Evolutionary conservation across 2,113 vertebrate genomes (phyloP).

Genomic region (Rhizomys pruinosus): DNA sequence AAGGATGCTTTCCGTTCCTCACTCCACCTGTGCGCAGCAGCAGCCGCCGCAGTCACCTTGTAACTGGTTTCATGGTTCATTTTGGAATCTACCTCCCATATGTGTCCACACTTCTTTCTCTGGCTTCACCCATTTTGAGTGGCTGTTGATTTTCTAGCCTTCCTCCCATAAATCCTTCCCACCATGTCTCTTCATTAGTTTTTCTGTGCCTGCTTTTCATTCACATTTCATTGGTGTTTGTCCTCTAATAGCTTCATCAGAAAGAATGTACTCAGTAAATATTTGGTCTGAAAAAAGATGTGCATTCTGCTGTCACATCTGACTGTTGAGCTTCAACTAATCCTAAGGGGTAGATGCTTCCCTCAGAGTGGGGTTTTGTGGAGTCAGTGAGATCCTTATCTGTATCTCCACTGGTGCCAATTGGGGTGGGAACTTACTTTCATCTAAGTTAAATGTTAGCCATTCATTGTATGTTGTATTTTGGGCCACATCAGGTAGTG

Average conservation of each 20-base stretch:
- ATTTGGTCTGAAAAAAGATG: conserved; percentile 5
- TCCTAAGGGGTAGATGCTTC: neutral
- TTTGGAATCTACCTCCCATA: neutral
- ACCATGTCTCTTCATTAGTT: neutral
- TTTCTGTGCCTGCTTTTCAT: neutral
- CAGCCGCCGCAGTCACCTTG: neutral
- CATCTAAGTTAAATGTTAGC: neutral
- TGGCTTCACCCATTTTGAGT: neutral
- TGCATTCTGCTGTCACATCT: neutral
- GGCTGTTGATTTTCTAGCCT: neutral
- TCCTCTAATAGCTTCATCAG: neutral
- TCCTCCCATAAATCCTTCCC: neutral
- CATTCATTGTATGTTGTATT: neutral
- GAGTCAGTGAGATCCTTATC: neutral
- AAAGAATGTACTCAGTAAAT: neutral
- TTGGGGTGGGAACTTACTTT: neutral
- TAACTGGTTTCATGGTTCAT: neutral
- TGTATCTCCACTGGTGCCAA: neutral
- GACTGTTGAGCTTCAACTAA: neutral
- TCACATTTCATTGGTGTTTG: neutral
- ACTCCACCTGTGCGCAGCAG: neutral
- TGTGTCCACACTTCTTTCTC: neutral
- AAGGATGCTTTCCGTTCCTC: neutral
- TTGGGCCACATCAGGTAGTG: neutral
- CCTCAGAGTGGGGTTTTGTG: neutral